Evolutionary conservation across 1,140 invertebrate genomes (phyloP), one percentile per base, ranked within the genome.

Genomic region (Leptopilina boulardi): DNA sequence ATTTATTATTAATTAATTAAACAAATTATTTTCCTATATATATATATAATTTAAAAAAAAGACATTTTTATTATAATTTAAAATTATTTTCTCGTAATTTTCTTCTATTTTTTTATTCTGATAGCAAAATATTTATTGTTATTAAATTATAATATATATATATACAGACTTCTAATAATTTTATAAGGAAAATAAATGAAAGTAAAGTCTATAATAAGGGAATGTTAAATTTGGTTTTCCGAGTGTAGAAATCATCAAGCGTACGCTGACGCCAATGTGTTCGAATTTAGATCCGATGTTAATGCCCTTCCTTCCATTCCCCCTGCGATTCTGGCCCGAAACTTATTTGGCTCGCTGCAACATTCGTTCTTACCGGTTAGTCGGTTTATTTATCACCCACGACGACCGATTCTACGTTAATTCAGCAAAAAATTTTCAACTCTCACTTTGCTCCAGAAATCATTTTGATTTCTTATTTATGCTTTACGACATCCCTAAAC

Each of bases 261-360:
- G 59, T 66, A 66, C 59, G 59, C 59, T 66, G 59, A 34, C 59
- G 59, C 59, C 26, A 66, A 34, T 66, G 59, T 30, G 26, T 34
- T 84, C 84, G 72, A 75, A 89, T 88, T 88, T 88, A 89, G 86
- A 87, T 74, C 79, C 77, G 82, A 88, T 87, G 87, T 88, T 88
- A 87, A 88, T 84, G 86, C 84, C 85, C 87, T 85, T 87, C 77
- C 74, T 54, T 77, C 78, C 77, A 75, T 78, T 76, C 70, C 73
- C 70, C 74, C 19, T 38, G 76, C n/a, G 44, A 51, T 80, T 85
- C 74, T 87, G 85, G 81, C 80, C 82, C 86, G 80, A 77, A 84
- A 80, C 85, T 86, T 86, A 86, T 85, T 87, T 88, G 84, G 87
- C 81, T 83, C 78, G 82, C 59, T 73, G 70, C 73, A 54, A n/a